These are phyloP conservation scores for Seladonia tumulorum DNA, from an alignment of 2,888 invertebrate species.

Conservation along the genomic window DNA sequence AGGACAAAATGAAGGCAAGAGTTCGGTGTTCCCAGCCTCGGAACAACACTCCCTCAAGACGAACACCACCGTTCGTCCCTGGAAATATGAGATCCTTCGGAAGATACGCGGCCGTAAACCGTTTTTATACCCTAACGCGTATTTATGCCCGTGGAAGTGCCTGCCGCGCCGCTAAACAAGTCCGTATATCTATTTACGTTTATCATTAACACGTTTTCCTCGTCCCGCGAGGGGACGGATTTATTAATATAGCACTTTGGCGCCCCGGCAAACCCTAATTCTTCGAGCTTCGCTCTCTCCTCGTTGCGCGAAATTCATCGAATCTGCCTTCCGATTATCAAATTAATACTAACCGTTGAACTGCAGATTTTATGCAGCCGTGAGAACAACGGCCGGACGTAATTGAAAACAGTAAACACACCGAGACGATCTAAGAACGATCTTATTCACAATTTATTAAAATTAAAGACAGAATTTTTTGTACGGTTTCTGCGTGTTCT, in stretches of 20 bases:
- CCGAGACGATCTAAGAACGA: too few relatives aligned
- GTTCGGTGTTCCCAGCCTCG: conserved; percentile 55
- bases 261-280: not conserved
- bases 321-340: not conserved
- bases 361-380: too few relatives aligned
- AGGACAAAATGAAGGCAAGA: conserved; percentile 81
- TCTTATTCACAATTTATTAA: too few relatives aligned
- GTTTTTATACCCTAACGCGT: conserved; percentile 61
- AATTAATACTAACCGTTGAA: not conserved
- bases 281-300: not conserved
- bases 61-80: conserved; percentile 29
- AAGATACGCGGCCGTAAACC: conserved; percentile 55
- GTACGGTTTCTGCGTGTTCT: too few relatives aligned
- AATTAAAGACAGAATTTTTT: too few relatives aligned
- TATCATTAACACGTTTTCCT: conserved; percentile 30
- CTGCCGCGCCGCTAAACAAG: conserved; percentile 16
- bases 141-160: conserved; percentile 42
- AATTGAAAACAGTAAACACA: too few relatives aligned
- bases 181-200: conserved; percentile 35
- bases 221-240: not conserved
- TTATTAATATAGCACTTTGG: not conserved
- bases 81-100: conserved; percentile 60
- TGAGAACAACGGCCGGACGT: too few relatives aligned
- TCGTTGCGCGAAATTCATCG: not conserved
- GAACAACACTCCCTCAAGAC: conserved; percentile 46